Evolutionary conservation across 2,888 invertebrate species (phyloP).

Genomic region (Clostera curtula): DNA sequence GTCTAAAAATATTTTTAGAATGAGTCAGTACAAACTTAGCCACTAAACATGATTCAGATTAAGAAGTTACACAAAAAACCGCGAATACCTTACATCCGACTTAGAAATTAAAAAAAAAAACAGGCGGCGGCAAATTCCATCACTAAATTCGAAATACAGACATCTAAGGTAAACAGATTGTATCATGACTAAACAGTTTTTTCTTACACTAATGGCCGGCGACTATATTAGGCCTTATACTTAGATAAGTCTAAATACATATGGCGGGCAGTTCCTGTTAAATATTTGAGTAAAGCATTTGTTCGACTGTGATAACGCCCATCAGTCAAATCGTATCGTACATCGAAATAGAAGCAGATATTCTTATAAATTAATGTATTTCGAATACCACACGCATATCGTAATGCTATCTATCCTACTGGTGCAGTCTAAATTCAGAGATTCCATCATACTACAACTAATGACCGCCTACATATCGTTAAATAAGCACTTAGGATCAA

Average conservation of each 20-base stretch:
- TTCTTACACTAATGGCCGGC: constrained; percentile 19
- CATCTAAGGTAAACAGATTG: constrained; percentile 7
- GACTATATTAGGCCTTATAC: constrained; percentile 9
- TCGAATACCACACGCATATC: no score
- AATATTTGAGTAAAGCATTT: constrained; percentile 38
- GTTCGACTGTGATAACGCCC: constrained; percentile 20
- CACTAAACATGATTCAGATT: no score
- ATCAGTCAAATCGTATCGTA: no score
- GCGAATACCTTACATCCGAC: no score
- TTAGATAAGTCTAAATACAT: constrained; percentile 20
- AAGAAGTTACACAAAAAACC: no score
- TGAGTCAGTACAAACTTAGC: constrained; percentile 24
- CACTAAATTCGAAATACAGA: constrained; percentile 4
- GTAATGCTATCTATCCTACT: constrained; percentile 1
- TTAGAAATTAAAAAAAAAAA: no score
- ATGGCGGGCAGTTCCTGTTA: constrained; percentile 29
- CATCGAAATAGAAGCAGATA: no score
- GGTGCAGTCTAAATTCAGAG: constrained; percentile 13
- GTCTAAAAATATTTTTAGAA: constrained; percentile 19
- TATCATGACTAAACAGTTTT: constrained; percentile 15
- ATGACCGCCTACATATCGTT: constrained; percentile 15
- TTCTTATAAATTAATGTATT: no score
- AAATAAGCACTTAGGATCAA: constrained; percentile 7
- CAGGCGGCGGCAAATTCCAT: no score
- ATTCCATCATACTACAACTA: constrained; percentile 14